Evolutionary conservation across 2,888 invertebrate genomes (phyloP).

Genomic region (Drosophila ustulata): DNA sequence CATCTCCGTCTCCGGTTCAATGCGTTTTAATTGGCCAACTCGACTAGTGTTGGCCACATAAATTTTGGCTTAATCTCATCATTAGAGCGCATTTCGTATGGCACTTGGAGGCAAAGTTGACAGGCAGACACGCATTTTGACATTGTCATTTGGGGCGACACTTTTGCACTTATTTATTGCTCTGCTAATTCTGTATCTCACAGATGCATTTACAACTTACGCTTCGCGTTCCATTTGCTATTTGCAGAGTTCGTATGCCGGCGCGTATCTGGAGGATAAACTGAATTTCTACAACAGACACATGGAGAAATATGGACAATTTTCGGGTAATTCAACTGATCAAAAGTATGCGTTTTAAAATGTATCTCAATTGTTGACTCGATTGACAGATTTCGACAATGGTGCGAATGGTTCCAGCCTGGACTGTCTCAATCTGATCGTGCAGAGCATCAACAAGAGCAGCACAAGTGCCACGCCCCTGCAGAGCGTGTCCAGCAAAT

Average conservation of each 20-base stretch:
- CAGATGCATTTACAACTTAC: slow-evolving; percentile 11
- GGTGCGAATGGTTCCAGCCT: slow-evolving; percentile 87
- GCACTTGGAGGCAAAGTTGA: slow-evolving; percentile 62
- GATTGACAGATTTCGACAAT: slow-evolving; percentile 85
- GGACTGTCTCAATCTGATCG: slow-evolving; percentile 90
- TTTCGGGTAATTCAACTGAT: slow-evolving; percentile 81
- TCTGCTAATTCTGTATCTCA: slow-evolving; percentile 38
- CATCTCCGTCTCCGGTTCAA: slow-evolving; percentile 72
- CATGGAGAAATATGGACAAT: slow-evolving; percentile 83
- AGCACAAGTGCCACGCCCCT: slow-evolving; percentile 45
- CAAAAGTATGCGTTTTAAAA: background rate
- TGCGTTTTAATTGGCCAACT: slow-evolving; percentile 83
- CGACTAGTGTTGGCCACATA: slow-evolving; percentile 48
- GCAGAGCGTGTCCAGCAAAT: slow-evolving; percentile 38
- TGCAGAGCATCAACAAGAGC: slow-evolving; percentile 88
- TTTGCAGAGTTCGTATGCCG: slow-evolving; percentile 84
- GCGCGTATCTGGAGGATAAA: slow-evolving; percentile 84
- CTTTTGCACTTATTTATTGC: slow-evolving; percentile 46
- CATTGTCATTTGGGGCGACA: slow-evolving; percentile 61
- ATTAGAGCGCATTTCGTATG: slow-evolving; percentile 72
- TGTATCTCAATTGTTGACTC: background rate
- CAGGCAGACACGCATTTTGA: slow-evolving; percentile 57
- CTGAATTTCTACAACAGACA: slow-evolving; percentile 83
- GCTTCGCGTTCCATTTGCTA: background rate
- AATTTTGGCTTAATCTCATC: slow-evolving; percentile 80